Base-by-base conservation (phyloP, 2,113 vertebrate genomes). In the Montifringilla adamsi region DNA sequence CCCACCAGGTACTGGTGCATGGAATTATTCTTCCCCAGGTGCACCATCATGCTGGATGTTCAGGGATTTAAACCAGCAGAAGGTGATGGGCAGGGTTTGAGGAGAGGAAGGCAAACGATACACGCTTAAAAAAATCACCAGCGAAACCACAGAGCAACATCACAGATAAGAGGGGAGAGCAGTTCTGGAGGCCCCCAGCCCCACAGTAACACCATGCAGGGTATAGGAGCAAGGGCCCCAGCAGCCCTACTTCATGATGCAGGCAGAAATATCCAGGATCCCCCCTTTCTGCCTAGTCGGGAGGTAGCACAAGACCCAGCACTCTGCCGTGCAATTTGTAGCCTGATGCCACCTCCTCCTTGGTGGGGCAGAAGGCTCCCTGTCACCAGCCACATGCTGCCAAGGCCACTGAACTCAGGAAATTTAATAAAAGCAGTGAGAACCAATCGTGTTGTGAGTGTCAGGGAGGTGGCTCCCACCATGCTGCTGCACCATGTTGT, bases 311-410 rank as follows among this genome's bases (percentile, higher is more conserved):
- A 37, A 56, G 64, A 56, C 14, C 24, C 18, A 37, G 3, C 1
- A 1, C 41, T 39, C 28, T 10, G 14, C 43, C 1, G 0, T 30
- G 20, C 28, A n/a, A 28, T 68, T 75, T 3, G 26, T 5, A 68
- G 59, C 49, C 53, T 41, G 31, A 26, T 84, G 82, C 35, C 68
- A n/a, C 41, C 78, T 41, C 41, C 33, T 43, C 15, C 22, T 7
- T 0, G 1, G 6, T 6, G 10, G 66, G 55, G 60, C 1, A 2
- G 33, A 62, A 58, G 52, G 69, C 35, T 92, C 60, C 0, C 0
- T 28, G 86, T 62, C 77, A 33, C 44, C 2, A 33, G 41, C 13
- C 43, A 23, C 31, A 23, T 0, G 0, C 60, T 39, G 70, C 79
- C 75, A 60, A 88, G 63, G 76, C 75, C 83, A 56, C 63, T 17